Conservation (phyloP, 2,888 invertebrate species). For the Diploptera punctata region DNA sequence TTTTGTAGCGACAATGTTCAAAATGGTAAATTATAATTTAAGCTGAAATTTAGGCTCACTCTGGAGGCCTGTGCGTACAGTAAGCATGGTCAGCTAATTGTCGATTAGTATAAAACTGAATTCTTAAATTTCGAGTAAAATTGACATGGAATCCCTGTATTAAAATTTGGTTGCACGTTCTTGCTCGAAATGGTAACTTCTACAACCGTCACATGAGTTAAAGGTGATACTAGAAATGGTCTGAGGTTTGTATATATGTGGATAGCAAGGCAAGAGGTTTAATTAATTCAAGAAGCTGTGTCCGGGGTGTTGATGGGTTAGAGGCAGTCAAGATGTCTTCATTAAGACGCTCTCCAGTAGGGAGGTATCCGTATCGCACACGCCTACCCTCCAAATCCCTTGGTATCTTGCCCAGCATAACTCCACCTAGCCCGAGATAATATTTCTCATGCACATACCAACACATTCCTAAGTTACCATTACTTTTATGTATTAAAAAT, state of each 20-base stretch:
- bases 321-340: constrained; percentile 25
- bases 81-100: no score
- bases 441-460: neutral
- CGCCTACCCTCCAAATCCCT: neutral
- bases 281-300: constrained; percentile 31
- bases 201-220: neutral
- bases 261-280: constrained; percentile 24
- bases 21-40: no score
- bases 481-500: neutral
- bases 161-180: no score
- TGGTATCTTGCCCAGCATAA: neutral
- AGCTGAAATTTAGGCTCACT: no score
- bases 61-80: no score
- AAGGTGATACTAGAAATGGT: neutral
- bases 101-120: no score
- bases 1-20: no score
- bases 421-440: neutral
- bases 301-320: constrained; percentile 26
- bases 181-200: no score
- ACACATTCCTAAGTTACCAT: neutral
- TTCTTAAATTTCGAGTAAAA: no score
- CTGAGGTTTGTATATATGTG: constrained; percentile 16
- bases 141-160: no score
- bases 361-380: constrained; percentile 2
- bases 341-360: constrained; percentile 24